Conservation (phyloP, 2,888 invertebrate genomes). For the Agrotis puta region DNA sequence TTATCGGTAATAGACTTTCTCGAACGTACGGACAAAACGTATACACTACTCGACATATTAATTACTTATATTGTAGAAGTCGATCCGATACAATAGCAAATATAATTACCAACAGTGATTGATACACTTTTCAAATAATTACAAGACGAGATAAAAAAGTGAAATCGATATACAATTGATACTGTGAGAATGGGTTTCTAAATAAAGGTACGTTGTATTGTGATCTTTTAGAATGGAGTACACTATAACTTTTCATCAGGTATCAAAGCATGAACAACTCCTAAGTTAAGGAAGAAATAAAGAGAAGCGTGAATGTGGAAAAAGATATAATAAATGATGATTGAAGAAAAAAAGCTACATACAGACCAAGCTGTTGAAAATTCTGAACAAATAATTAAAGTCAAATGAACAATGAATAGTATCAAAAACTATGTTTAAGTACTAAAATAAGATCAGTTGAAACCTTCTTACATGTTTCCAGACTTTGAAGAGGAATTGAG, state of each 20-base stretch:
- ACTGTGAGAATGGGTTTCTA: constrained; percentile 57
- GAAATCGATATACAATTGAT: constrained; percentile 64
- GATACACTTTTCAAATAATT: constrained; percentile 64
- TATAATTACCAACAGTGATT: constrained; percentile 63
- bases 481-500: constrained; percentile 17
- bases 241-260: background rate
- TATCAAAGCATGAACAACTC: background rate
- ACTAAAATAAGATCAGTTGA: background rate
- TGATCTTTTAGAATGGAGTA: constrained; percentile 15
- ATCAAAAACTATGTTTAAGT: background rate
- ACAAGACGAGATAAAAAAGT: constrained; percentile 56
- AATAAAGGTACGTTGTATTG: constrained; percentile 40
- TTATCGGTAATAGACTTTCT: constrained; percentile 78
- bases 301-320: background rate
- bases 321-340: background rate
- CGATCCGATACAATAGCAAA: constrained; percentile 53
- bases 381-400: background rate
- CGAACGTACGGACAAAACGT: constrained; percentile 62
- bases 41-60: constrained; percentile 65
- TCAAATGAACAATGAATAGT: background rate
- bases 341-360: background rate
- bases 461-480: constrained; percentile 21
- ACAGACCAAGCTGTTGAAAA: background rate
- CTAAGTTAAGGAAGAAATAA: background rate
- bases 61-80: constrained; percentile 68